These are phyloP conservation scores for Hemibagrus guttatus DNA, from an alignment of 2,797 vertebrate species.

Conservation along the genomic window DNA sequence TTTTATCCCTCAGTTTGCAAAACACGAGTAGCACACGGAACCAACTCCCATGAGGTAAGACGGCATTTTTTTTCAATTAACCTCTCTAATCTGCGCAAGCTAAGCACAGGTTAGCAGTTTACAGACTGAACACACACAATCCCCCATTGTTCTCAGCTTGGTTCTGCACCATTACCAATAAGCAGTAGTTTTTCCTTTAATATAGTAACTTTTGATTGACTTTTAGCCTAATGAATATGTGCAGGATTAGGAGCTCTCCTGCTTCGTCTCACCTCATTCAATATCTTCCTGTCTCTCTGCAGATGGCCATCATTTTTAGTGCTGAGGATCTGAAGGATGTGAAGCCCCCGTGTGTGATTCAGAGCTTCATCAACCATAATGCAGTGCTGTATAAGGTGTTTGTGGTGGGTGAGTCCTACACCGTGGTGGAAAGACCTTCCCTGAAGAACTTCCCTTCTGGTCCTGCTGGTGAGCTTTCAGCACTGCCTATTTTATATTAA, in stretches of 20 bases:
- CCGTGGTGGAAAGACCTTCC: slow-evolving; percentile 84
- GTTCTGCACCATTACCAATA: background rate
- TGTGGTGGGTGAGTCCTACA: slow-evolving; percentile 84
- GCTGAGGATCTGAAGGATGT: slow-evolving; percentile 81
- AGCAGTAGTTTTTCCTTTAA: background rate
- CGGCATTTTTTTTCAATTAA: background rate
- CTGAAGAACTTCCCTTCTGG: slow-evolving; percentile 86
- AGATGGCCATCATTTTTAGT: slow-evolving; percentile 90
- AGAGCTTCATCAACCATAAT: slow-evolving; percentile 89
- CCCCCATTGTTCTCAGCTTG: background rate
- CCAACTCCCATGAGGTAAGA: slow-evolving; percentile 87
- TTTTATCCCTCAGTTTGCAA: slow-evolving; percentile 80
- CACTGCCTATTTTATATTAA: background rate
- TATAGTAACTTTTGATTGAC: background rate
- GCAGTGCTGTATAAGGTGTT: slow-evolving; percentile 87
- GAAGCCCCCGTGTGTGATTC: slow-evolving; percentile 83
- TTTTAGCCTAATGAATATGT: background rate
- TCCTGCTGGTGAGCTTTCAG: slow-evolving; percentile 72
- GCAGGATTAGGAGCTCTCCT: background rate
- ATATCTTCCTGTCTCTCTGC: slow-evolving; percentile 41
- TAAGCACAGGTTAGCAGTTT: slow-evolving; percentile 25
- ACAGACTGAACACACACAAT: slow-evolving; percentile 1
- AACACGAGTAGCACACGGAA: slow-evolving; percentile 87
- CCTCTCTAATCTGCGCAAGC: slow-evolving; percentile 11
- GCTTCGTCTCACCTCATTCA: background rate